Evolutionary conservation across 2,113 vertebrate species (phyloP).

Genomic region (Heptranchias perlo): DNA sequence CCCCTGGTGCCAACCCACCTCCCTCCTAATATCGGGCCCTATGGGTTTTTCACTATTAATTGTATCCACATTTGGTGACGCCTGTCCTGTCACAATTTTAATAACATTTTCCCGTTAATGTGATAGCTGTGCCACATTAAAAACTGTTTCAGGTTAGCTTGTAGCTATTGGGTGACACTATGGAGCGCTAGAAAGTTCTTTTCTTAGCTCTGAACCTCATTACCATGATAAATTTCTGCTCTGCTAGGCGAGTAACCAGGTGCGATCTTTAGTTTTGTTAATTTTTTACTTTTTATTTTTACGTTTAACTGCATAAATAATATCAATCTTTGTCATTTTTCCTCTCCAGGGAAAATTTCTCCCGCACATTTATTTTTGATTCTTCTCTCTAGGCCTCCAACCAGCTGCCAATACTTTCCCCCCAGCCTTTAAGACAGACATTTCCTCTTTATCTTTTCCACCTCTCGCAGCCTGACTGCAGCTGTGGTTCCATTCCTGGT

Average conservation of each 20-base stretch:
- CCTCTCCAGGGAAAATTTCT: background rate
- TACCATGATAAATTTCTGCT: background rate
- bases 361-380: background rate
- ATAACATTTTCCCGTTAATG: background rate
- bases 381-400: background rate
- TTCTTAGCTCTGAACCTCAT: background rate
- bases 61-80: background rate
- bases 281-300: background rate
- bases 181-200: background rate
- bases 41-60: background rate
- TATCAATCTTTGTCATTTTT: background rate
- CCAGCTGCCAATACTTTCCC: background rate
- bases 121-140: background rate
- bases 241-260: background rate
- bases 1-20: too few species aligned
- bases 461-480: background rate
- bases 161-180: background rate
- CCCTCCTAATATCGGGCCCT: too few species aligned
- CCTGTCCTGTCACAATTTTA: background rate
- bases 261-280: background rate
- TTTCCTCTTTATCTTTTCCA: background rate
- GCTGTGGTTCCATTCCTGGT: background rate
- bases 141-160: background rate
- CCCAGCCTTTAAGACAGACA: background rate
- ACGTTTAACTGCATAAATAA: background rate